Conservation (phyloP, 1,140 invertebrate species). For the Eumaeus atala region DNA sequence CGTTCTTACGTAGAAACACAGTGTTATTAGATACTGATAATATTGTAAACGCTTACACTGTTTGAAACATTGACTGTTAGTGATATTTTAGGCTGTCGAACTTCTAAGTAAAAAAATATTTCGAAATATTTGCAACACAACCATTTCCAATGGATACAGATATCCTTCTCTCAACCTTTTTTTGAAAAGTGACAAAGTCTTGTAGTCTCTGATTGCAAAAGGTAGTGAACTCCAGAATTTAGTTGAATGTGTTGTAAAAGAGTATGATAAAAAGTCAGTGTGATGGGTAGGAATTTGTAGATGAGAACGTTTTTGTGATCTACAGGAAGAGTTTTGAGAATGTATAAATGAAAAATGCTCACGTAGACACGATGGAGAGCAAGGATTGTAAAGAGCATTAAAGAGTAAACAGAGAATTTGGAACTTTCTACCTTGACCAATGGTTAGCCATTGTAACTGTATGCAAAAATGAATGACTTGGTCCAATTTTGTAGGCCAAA, state of each 20-base stretch:
- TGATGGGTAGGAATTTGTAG: not conserved
- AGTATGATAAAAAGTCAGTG: not conserved
- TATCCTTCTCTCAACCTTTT: no score
- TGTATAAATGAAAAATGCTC: conserved; percentile 6
- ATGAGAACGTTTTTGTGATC: not conserved
- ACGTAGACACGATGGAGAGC: no score
- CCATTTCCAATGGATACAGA: no score
- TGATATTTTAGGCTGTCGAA: no score
- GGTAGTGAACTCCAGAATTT: not conserved
- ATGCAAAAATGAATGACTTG: not conserved
- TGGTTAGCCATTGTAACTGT: conserved; percentile 2
- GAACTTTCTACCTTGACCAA: not conserved
- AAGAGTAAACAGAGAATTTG: not conserved
- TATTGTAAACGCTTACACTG: no score
- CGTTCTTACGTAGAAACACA: not conserved
- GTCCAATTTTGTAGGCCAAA: conserved; percentile 4
- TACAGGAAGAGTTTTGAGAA: not conserved
- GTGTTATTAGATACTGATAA: no score
- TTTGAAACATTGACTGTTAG: no score
- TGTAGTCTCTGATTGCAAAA: no score
- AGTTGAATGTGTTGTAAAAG: not conserved
- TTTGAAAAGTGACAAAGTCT: no score
- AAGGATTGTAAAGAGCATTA: not conserved
- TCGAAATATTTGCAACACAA: no score
- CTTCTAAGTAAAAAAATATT: no score